Percentiles rank a stretch among this genome's conserved stretches.
Evolutionary conservation across 2,797 vertebrate species (phyloP).

Genomic region (Lutjanus argentimaculatus): DNA sequence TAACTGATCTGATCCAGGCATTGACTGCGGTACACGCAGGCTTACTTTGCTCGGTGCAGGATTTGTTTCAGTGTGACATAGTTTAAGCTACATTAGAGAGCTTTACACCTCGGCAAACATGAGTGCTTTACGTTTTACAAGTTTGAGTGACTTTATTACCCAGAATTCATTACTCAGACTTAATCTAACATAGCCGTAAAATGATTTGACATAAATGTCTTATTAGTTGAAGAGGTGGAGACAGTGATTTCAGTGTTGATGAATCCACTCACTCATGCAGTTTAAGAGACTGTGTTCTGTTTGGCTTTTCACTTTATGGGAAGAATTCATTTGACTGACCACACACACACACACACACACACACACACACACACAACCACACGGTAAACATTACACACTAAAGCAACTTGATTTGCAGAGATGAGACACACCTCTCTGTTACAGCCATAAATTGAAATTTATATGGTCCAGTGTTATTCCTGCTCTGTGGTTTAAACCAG

Average conservation of each 20-base stretch:
- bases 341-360: background rate
- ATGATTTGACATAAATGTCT: slow-evolving; percentile 11
- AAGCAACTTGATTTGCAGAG: background rate
- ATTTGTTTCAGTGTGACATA: slow-evolving; percentile 19
- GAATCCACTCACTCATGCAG: slow-evolving; percentile 8
- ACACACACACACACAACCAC: too few species aligned
- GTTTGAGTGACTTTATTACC: slow-evolving; percentile 31
- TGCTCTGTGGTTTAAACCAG: background rate
- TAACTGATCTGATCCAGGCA: background rate
- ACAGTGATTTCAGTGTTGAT: slow-evolving; percentile 11
- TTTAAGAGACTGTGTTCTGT: background rate
- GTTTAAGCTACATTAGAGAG: slow-evolving; percentile 7
- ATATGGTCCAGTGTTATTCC: background rate
- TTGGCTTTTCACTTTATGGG: slow-evolving; percentile 7
- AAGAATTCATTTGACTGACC: slow-evolving; percentile 6
- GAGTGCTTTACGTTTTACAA: slow-evolving; percentile 9
- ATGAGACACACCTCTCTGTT: background rate
- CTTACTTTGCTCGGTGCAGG: slow-evolving; percentile 22
- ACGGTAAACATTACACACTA: background rate
- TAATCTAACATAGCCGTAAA: slow-evolving; percentile 33
- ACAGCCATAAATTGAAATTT: background rate
- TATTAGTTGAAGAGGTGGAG: slow-evolving; percentile 3
- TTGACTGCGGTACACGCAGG: background rate
- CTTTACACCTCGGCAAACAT: background rate
- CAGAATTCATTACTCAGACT: slow-evolving; percentile 30